Conservation (phyloP, 2,113 vertebrate genomes). For the Gnathonemus longibarbis region DNA sequence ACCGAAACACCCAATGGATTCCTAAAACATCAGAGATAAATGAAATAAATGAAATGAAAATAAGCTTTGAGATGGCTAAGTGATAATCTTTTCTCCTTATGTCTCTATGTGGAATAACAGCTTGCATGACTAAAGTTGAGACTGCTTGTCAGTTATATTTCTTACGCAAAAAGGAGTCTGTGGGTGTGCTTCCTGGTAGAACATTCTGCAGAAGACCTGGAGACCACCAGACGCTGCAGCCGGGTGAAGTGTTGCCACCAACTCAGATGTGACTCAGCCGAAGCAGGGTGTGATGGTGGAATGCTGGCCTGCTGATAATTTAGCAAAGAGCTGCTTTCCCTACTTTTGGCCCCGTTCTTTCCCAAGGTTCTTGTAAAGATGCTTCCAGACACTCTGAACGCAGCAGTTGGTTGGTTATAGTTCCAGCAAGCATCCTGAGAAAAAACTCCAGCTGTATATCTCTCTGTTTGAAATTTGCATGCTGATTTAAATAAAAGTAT, state of each 20-base stretch:
- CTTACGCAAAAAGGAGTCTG: background rate
- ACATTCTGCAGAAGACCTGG: background rate
- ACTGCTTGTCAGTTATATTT: background rate
- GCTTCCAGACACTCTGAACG: background rate
- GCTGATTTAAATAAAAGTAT: background rate
- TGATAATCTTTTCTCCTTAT: background rate
- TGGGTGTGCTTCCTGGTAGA: background rate
- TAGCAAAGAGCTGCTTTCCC: background rate
- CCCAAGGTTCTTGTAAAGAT: background rate
- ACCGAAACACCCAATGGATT: background rate
- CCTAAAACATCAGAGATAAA: background rate
- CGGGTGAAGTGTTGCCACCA: background rate
- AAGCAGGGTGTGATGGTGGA: background rate
- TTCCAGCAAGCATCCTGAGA: background rate
- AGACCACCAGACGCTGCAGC: background rate
- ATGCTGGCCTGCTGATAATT: background rate
- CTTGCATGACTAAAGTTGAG: background rate
- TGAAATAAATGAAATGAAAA: background rate
- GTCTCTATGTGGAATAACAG: background rate
- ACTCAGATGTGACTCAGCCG: background rate
- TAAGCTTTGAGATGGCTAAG: background rate
- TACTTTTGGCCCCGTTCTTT: background rate
- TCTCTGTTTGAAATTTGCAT: background rate
- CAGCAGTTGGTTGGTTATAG: background rate
- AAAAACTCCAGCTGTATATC: background rate